These are phyloP conservation scores for Zenarchopterus dispar DNA, from an alignment of 2,797 vertebrate species.

Conservation along the genomic window DNA sequence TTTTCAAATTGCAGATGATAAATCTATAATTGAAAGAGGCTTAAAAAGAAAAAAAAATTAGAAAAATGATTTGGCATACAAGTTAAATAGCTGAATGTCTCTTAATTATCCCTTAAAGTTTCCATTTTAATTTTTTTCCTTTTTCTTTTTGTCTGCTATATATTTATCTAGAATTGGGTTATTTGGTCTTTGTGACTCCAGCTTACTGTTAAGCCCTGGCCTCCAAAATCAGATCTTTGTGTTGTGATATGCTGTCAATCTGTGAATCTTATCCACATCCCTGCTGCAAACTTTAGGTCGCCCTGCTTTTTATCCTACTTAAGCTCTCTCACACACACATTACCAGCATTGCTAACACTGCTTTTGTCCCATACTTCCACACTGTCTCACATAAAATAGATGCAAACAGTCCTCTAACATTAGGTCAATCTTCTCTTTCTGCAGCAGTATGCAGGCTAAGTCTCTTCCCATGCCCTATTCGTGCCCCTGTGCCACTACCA, in stretches of 20 bases:
- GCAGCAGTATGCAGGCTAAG: slow-evolving; percentile 66
- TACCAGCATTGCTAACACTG: slow-evolving; percentile 66
- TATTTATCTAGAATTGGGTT: slow-evolving; percentile 48
- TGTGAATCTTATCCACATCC: slow-evolving; percentile 72
- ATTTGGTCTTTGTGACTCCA: slow-evolving; percentile 54
- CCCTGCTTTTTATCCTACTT: slow-evolving; percentile 65
- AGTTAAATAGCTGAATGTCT: slow-evolving; percentile 7
- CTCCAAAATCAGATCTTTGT: slow-evolving; percentile 75
- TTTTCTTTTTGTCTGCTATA: slow-evolving; percentile 21
- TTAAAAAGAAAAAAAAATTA: not conserved
- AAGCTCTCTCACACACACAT: slow-evolving; percentile 73
- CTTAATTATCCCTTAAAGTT: slow-evolving; percentile 48
- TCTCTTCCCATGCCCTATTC: slow-evolving; percentile 87
- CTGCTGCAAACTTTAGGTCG: slow-evolving; percentile 69
- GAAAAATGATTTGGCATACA: not conserved
- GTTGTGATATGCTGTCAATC: slow-evolving; percentile 77
- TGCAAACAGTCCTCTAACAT: slow-evolving; percentile 42
- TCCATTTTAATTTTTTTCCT: slow-evolving; percentile 33
- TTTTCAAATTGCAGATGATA: too few species aligned
- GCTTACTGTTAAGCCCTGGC: slow-evolving; percentile 50
- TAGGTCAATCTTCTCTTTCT: slow-evolving; percentile 70
- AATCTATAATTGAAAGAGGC: not conserved
- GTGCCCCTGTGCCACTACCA: slow-evolving; percentile 90
- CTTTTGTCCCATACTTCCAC: slow-evolving; percentile 67
- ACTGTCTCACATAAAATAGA: slow-evolving; percentile 59